Percentiles rank a stretch among this genome's conserved stretches.
phyloP scores from a whole-genome alignment of 2,888 invertebrate species.

The Eupeodes latifasciatus region DNA sequence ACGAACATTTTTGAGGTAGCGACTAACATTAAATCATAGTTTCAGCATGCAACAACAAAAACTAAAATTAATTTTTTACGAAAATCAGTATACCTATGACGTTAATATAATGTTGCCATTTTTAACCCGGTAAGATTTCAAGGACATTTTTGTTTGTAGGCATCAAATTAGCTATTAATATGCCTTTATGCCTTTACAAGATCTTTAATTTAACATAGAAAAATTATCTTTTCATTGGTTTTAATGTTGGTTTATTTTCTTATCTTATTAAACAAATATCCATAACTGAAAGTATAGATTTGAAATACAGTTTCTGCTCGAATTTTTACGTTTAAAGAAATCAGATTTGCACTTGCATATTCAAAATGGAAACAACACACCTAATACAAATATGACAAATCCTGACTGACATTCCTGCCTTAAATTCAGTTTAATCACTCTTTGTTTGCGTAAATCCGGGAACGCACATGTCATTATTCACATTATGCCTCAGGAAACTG shows the following conservation, averaged over 20 bases:
- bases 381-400: slow-evolving; percentile 60
- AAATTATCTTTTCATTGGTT: too few relatives aligned
- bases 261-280: not conserved
- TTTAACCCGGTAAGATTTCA: too few relatives aligned
- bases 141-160: too few relatives aligned
- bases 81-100: too few relatives aligned
- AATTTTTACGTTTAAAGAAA: not conserved
- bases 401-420: slow-evolving; percentile 66
- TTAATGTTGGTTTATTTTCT: not conserved
- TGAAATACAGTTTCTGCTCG: not conserved
- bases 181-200: too few relatives aligned
- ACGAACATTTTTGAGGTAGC: too few relatives aligned
- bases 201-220: too few relatives aligned
- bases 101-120: too few relatives aligned
- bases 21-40: too few relatives aligned
- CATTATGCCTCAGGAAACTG: slow-evolving; percentile 44
- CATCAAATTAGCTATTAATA: too few relatives aligned
- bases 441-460: slow-evolving; percentile 61
- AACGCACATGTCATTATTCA: slow-evolving; percentile 71
- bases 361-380: not conserved
- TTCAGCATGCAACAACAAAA: too few relatives aligned
- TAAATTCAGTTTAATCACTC: slow-evolving; percentile 39
- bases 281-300: not conserved
- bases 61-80: too few relatives aligned
- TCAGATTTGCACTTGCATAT: slow-evolving; percentile 38